Base-by-base conservation (phyloP, 2,888 invertebrate species). In the Agrilus cyanescens region DNA sequence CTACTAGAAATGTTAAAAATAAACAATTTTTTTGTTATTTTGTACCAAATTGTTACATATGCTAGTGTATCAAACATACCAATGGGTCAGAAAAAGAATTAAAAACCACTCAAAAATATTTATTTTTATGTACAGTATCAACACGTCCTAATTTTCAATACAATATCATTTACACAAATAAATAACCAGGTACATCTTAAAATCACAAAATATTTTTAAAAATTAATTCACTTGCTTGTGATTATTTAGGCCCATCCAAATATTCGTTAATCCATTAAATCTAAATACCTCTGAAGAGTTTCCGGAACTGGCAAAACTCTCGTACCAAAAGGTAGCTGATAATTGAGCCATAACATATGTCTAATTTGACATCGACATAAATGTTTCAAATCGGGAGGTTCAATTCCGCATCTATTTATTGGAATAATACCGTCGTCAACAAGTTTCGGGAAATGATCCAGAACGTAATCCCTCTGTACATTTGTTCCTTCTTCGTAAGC, bases 301-400 rank as follows among this genome's bases (percentile, higher is more conserved):
- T 71, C 64, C 0, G 87, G 87, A 50, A 87, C 65, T 4, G 79
- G 75, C 37, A 88, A 60, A 14, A 72, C 73, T 50, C 74, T 71
- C 49, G 87, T 84, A 12, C 86, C 87, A 50, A 77, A 73, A 0
- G 88, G 88, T 33, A 89, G 61, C 51, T 81, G 78, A 63, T 80
- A 82, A 57, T 82, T 82, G 30, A 69, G 55, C 69, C 81, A 78
- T 37, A 89, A 63, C 42, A 67, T 61, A 36, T 78, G 67, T 45
- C 88, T 72, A 35, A 88, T 75, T 15, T 67, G 66, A 59, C 85
- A 86, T 48, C 87, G 72, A 53, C 82, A 80, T 3, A 88, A 63
- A 62, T 88, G 87, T 51, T 81, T 82, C 43, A 89, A 65, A 52
- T 82, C 80, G n/a, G 80, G 75, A 2, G 82, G 80, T 45, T 60